Base-by-base conservation (phyloP, 2,113 vertebrate genomes). In the Colistium nudipinnis region DNA sequence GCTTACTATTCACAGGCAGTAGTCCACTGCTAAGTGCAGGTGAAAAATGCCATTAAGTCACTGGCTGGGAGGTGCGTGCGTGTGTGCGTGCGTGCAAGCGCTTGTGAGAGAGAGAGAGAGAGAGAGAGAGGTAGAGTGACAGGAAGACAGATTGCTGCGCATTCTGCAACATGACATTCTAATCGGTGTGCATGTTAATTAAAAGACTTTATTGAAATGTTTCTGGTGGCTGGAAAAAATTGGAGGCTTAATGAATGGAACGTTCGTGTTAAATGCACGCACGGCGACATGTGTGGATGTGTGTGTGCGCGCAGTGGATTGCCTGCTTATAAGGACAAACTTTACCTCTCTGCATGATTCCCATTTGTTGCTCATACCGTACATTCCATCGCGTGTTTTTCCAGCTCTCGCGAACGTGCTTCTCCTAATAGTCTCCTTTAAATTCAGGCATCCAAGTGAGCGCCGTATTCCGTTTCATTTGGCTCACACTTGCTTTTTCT, bases 91-190 rank as follows among this genome's bases (percentile, higher is more conserved):
- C 27, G 30, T 54, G n/a, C 14, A 1, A 6, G 45, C 25, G 45
- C 25, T 11, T 25, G 45, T 49, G 55, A 45, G 57, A 54, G 56
- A 51, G 39, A 51, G 77, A 30, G 57, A 64, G 67, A 59, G 59
- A 27, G 17, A 8, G 43, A n/a, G 53, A 2, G 66, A 30, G 51
- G 52, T 47, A 48, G 75, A 80, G 78, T 91, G 90, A 92, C 89
- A 91, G 88, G 79, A 90, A 85, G 90, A 93, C 88, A 80, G 91
- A 93, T 93, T 89, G 81, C 76, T 78, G 76, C 77, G 80, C 84
- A 77, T 92, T 90, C 83, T 81, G 80, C 82, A 90, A 91, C 87
- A 91, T 91, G 91, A 91, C 90, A 89, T 89, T 88, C 86, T 90
- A 89, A 93, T 93, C 74, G 81, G 70, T 83, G 47, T 72, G 82